Conservation (phyloP, 2,113 vertebrate genomes). For the Heterochromis multidens region DNA sequence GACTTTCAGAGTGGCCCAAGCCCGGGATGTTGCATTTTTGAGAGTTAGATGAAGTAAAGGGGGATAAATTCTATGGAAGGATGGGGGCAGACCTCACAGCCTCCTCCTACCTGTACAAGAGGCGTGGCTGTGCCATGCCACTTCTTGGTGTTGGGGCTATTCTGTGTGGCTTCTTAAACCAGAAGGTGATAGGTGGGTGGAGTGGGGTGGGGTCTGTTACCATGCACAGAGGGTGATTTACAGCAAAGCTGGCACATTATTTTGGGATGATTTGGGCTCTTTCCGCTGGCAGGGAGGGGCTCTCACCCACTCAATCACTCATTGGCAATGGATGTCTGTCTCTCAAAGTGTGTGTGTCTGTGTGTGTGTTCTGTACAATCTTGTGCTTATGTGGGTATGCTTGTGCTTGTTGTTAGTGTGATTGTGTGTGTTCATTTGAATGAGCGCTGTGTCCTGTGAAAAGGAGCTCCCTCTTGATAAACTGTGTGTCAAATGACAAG, state of each 20-base stretch:
- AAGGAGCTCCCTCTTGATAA: slow-evolving; percentile 32
- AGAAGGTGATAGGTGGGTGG: slow-evolving; percentile 36
- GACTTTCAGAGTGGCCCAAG: slow-evolving; percentile 61
- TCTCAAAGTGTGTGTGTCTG: slow-evolving; percentile 27
- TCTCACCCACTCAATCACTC: slow-evolving; percentile 68
- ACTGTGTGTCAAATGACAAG: slow-evolving; percentile 23
- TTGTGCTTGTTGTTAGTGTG: slow-evolving; percentile 8
- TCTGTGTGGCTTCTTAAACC: slow-evolving; percentile 44
- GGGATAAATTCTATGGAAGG: slow-evolving; percentile 32
- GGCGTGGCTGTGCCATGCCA: slow-evolving; percentile 50
- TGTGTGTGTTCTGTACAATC: slow-evolving; percentile 3
- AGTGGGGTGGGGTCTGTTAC: slow-evolving; percentile 42
- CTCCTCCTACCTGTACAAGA: slow-evolving; percentile 32
- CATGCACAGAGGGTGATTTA: slow-evolving; percentile 71
- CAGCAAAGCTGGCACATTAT: slow-evolving; percentile 75
- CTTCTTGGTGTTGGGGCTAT: slow-evolving; percentile 57
- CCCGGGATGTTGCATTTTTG: slow-evolving; percentile 70
- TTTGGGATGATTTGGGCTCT: slow-evolving; percentile 74
- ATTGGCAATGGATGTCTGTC: slow-evolving; percentile 51
- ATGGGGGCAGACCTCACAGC: slow-evolving; percentile 9
- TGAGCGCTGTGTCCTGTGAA: slow-evolving; percentile 56
- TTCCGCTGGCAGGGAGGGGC: slow-evolving; percentile 90
- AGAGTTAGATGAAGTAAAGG: slow-evolving; percentile 45
- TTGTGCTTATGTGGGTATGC: slow-evolving; percentile 4
- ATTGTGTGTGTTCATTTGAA: slow-evolving; percentile 26